phyloP scores from a whole-genome alignment of 2,888 invertebrate genomes.

The Xanthia togata region DNA sequence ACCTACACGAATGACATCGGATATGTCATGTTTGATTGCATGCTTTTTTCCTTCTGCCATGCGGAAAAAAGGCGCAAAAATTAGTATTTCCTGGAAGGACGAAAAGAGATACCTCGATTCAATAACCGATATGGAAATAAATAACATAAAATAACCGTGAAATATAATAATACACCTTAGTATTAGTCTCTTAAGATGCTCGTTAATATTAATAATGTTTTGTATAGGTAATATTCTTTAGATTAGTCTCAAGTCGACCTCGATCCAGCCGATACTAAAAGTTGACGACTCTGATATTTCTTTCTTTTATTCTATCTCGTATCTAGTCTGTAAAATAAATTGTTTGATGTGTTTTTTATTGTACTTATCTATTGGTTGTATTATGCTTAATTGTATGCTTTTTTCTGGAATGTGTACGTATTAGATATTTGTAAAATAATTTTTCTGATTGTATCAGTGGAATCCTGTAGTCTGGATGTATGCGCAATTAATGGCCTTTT shows the following conservation, averaged over 20 bases:
- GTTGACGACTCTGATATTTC: conserved; percentile 44
- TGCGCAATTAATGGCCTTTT: too few relatives aligned
- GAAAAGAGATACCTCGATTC: too few relatives aligned
- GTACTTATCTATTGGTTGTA: conserved; percentile 16
- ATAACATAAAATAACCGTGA: too few relatives aligned
- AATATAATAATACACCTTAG: too few relatives aligned
- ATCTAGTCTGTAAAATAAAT: conserved; percentile 18
- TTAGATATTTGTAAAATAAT: background rate
- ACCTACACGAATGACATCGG: too few relatives aligned
- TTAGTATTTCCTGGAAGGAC: too few relatives aligned
- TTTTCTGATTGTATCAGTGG: background rate
- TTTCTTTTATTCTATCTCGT: conserved; percentile 18
- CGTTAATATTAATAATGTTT: conserved; percentile 1
- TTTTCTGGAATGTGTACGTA: background rate
- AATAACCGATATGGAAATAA: too few relatives aligned
- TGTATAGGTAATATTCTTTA: conserved; percentile 5
- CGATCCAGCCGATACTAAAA: conserved; percentile 56
- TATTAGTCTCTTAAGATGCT: too few relatives aligned
- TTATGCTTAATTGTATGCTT: conserved; percentile 22
- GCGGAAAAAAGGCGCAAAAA: too few relatives aligned
- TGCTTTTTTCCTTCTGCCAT: too few relatives aligned
- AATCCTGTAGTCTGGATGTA: background rate
- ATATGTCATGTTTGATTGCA: too few relatives aligned
- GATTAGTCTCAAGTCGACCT: conserved; percentile 15
- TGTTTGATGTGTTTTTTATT: conserved; percentile 20